Conservation (phyloP, 2,888 invertebrate species). For the Mimachlamys varia region DNA sequence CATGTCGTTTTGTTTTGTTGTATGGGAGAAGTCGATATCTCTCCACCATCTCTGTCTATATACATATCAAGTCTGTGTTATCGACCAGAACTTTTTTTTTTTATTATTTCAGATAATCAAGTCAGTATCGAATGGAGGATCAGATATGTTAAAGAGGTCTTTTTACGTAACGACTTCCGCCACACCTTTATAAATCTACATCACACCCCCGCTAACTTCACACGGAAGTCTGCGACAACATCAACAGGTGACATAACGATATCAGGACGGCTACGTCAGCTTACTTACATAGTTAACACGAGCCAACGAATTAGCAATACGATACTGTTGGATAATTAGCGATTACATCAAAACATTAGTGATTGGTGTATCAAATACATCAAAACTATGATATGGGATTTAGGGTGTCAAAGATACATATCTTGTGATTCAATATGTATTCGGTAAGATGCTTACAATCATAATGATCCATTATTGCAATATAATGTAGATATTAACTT, state of each 20-base stretch:
- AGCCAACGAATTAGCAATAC: not conserved
- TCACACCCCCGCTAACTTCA: not conserved
- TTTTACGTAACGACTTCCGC: not conserved
- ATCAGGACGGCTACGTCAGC: not conserved
- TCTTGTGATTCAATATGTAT: no score
- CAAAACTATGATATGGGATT: no score
- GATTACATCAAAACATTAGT: no score
- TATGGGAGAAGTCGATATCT: not conserved
- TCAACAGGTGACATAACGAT: not conserved
- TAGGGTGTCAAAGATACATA: no score
- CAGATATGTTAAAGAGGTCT: not conserved
- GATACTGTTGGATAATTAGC: no score
- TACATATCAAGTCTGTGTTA: not conserved
- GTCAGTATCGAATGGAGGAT: not conserved
- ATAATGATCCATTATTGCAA: no score
- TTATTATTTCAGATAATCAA: not conserved
- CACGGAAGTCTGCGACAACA: not conserved
- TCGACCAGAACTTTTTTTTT: not conserved
- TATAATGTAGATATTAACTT: no score
- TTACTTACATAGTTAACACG: no score
- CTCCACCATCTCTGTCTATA: not conserved
- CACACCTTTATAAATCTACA: not conserved
- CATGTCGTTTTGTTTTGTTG: not conserved
- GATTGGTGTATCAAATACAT: no score
- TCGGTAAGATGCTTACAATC: no score